These are phyloP conservation scores for Phrynosoma platyrhinos DNA, from an alignment of 2,113 vertebrate species.

Conservation along the genomic window DNA sequence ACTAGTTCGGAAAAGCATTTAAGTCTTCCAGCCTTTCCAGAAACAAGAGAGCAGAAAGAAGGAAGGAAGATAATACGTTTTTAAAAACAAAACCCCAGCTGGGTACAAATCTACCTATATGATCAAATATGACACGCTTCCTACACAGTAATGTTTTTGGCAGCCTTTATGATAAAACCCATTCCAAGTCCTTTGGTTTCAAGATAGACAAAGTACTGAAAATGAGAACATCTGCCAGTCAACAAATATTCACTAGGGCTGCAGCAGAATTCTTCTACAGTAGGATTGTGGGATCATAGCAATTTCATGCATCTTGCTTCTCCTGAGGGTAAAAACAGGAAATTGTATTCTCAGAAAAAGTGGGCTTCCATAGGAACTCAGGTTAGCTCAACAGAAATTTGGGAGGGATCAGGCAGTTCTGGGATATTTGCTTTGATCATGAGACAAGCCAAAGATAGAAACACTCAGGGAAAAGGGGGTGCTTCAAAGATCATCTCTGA, in stretches of 20 bases:
- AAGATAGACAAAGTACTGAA: background rate
- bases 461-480: background rate
- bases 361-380: background rate
- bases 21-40: slow-evolving; percentile 17
- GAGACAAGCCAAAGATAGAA: background rate
- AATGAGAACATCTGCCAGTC: background rate
- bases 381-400: background rate
- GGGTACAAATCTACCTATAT: background rate
- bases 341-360: background rate
- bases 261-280: background rate
- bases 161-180: background rate
- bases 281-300: background rate
- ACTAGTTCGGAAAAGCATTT: slow-evolving; percentile 42
- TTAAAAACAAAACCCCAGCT: background rate
- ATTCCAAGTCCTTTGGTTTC: background rate
- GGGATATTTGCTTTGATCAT: background rate
- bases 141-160: background rate
- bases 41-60: background rate
- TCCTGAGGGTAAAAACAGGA: background rate
- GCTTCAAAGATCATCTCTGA: background rate
- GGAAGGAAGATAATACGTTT: background rate
- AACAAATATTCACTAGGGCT: background rate
- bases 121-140: background rate
- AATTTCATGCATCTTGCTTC: background rate
- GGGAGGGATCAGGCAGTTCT: background rate